Conservation (phyloP, 35 echinoderm and acorn worm genomes). For the Stichopus chloronotus region DNA sequence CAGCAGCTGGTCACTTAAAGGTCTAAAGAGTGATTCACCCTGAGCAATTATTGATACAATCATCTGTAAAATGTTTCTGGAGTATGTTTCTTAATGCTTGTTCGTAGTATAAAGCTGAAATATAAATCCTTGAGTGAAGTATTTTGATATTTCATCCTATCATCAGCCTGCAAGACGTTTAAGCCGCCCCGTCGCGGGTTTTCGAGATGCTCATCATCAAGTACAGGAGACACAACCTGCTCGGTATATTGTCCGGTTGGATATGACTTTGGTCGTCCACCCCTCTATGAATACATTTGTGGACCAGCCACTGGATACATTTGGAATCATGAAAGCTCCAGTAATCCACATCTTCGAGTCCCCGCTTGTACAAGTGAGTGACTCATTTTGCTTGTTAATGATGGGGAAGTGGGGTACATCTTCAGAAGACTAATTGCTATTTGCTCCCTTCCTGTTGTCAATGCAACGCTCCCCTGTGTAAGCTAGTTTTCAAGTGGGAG, state of each 20-base stretch:
- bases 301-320: conserved; percentile 2
- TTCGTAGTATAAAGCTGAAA: too few relatives aligned
- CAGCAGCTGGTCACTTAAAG: too few relatives aligned
- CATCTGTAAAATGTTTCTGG: neutral
- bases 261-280: conserved; percentile 34
- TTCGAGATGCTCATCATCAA: neutral
- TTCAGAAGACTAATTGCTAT: too few relatives aligned
- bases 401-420: too few relatives aligned
- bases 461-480: too few relatives aligned
- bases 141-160: too few relatives aligned
- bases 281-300: conserved; percentile 38
- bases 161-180: neutral
- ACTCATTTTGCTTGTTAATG: too few relatives aligned
- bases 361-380: conserved; percentile 33
- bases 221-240: conserved; percentile 7
- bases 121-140: too few relatives aligned
- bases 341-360: neutral
- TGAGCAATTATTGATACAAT: too few relatives aligned
- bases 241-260: neutral
- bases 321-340: conserved; percentile 30
- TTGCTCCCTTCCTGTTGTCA: too few relatives aligned
- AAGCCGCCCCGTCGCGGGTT: neutral
- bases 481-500: too few relatives aligned
- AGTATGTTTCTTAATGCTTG: neutral
- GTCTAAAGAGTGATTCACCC: too few relatives aligned